Evolutionary conservation across 2,113 vertebrate genomes (phyloP), one percentile per base, ranked within the genome.

Genomic region (Thamnaconus septentrionalis): DNA sequence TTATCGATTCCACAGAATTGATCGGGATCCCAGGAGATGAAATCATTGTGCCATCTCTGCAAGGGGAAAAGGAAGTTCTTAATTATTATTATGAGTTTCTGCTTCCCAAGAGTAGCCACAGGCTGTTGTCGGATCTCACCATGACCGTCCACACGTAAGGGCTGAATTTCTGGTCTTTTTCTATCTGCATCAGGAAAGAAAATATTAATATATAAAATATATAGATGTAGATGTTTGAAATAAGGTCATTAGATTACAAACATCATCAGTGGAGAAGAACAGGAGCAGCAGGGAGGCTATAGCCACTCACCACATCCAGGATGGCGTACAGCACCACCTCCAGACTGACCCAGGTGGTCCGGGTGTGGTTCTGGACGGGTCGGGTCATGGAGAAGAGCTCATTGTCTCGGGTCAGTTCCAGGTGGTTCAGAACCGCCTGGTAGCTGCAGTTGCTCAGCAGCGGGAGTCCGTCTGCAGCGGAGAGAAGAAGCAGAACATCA

Each of bases 91-190:
- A 7, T 5, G 48, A 3, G 7, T 49, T 49, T 49, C 3, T 6
- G 5, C 7, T 45, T 7, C 44, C 18, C 18, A 31, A 31, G 18
- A 31, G 2, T 1, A 31, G 18, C 18, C 18, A 31, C 18, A 31
- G 18, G 18, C 18, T 31, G 18, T 31, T 31, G 43, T 9, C 11
- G 53, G 10, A 74, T 78, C 83, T 83, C 63, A 88, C 88, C 51
- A 44, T 62, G 41, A 65, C 54, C 0, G 73, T 80, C 83, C 77
- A 84, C 56, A 84, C 62, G 39, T 79, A 86, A 9, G 81, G 81
- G 40, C 83, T 83, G 41, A 88, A 87, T 48, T 71, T 90, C 56
- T 90, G 88, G 1, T 88, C 82, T 63, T 83, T 81, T 46, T 88
- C 88, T 55, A 85, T 66, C 87, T 90, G 55, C 8, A 71, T 55